A percentile compares a stretch with the other conserved stretches of the same genome.
phyloP scores from a whole-genome alignment of 2,797 vertebrate species.

The Muscicapa comitata region DNA sequence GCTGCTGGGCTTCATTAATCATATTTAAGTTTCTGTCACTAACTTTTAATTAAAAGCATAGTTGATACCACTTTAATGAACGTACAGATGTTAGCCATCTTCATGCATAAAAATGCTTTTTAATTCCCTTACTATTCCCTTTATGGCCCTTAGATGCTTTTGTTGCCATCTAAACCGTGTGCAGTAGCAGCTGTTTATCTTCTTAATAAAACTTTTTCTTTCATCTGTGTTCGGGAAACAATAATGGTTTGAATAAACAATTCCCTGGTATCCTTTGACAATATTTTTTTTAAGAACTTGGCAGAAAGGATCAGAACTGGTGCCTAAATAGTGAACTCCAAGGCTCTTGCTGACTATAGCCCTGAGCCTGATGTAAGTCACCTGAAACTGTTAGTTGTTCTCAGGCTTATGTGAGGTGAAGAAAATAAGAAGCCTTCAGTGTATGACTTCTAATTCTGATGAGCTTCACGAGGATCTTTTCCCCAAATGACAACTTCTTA shows the following conservation, averaged over 20 bases:
- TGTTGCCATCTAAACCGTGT: conserved; percentile 29
- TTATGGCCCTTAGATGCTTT: conserved; percentile 64
- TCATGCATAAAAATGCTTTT: conserved; percentile 55
- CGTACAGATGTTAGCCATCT: conserved; percentile 42
- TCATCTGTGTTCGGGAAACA: conserved; percentile 32
- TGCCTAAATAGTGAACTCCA: background rate
- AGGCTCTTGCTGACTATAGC: background rate
- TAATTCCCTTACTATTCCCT: conserved; percentile 61
- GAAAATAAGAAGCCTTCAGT: background rate
- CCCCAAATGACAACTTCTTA: background rate
- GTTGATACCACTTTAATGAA: conserved; percentile 58
- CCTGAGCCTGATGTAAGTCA: background rate
- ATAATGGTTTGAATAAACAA: conserved; percentile 11
- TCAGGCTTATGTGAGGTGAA: background rate
- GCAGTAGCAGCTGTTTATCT: conserved; percentile 57
- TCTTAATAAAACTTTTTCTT: conserved; percentile 58
- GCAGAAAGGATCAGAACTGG: background rate
- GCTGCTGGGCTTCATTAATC: conserved; percentile 32
- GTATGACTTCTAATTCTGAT: background rate
- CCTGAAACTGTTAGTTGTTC: background rate
- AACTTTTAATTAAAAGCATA: conserved; percentile 70
- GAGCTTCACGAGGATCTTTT: background rate
- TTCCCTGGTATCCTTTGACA: conserved; percentile 13
- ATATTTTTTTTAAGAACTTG: background rate
- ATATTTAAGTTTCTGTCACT: conserved; percentile 50